phyloP scores from a whole-genome alignment of 2,888 invertebrate genomes.

The Lamellibrachia satsuma region DNA sequence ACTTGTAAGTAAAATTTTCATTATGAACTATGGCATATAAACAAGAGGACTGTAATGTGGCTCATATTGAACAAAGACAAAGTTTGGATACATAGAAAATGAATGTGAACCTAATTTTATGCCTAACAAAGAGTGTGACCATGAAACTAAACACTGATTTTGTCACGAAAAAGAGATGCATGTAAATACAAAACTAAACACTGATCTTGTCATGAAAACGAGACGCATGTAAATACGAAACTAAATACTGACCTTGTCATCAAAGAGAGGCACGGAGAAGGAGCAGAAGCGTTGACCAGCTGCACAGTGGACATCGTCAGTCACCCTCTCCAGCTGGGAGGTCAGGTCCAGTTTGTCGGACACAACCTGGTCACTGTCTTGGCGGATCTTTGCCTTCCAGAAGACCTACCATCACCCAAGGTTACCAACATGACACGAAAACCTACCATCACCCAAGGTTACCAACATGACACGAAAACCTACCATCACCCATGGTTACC shows the following conservation, averaged over 20 bases:
- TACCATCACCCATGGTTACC: too few species aligned
- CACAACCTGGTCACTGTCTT: conserved; percentile 8
- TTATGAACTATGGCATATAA: too few species aligned
- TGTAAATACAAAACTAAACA: not conserved
- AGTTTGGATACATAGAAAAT: too few species aligned
- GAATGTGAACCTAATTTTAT: not conserved
- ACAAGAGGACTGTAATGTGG: too few species aligned
- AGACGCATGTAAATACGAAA: conserved; percentile 32
- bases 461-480: too few species aligned
- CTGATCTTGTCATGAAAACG: not conserved
- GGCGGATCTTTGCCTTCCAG: conserved; percentile 53
- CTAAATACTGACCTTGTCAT: conserved; percentile 52
- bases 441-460: not conserved
- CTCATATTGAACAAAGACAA: too few species aligned
- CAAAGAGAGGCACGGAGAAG: conserved; percentile 49
- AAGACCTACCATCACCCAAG: conserved; percentile 46
- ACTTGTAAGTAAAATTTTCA: too few species aligned
- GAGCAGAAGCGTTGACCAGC: conserved; percentile 48
- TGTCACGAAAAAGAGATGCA: not conserved
- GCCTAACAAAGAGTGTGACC: not conserved
- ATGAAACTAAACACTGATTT: not conserved
- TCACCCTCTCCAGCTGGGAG: conserved; percentile 46
- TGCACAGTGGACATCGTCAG: conserved; percentile 52
- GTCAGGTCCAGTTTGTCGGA: conserved; percentile 40
- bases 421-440: not conserved